A percentile compares a stretch with the other conserved stretches of the same genome.
Conservation (phyloP, 2,113 vertebrate genomes). For the Albula glossodonta region DNA sequence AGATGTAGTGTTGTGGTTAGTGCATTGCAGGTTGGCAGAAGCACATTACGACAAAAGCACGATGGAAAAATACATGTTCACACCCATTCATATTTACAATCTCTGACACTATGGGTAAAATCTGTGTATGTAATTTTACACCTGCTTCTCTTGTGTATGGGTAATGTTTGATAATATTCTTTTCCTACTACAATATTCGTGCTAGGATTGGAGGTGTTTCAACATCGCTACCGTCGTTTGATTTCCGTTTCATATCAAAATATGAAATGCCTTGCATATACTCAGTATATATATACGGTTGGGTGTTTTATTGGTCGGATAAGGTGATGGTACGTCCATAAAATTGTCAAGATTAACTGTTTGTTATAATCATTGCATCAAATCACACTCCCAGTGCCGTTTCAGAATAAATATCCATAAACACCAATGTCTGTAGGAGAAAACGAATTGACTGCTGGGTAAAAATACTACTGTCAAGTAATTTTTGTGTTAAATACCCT, state of each 20-base stretch:
- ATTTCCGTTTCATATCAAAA: not conserved
- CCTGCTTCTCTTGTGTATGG: not conserved
- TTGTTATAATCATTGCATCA: not conserved
- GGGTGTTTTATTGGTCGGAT: not conserved
- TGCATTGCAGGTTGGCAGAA: slow-evolving; percentile 40
- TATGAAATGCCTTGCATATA: not conserved
- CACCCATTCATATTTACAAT: slow-evolving; percentile 52
- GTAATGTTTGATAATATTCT: not conserved
- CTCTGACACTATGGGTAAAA: not conserved
- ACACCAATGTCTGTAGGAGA: slow-evolving; percentile 59
- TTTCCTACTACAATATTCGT: slow-evolving; percentile 4
- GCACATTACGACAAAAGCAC: slow-evolving; percentile 42
- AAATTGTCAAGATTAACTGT: not conserved
- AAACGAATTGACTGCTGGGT: slow-evolving; percentile 67
- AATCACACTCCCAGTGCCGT: not conserved
- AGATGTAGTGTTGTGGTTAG: slow-evolving; percentile 37
- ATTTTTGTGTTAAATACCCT: slow-evolving; percentile 27
- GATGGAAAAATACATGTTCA: slow-evolving; percentile 44
- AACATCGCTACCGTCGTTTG: not conserved
- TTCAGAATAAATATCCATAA: slow-evolving; percentile 21
- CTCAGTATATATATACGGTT: not conserved
- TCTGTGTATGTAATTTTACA: not conserved
- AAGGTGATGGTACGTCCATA: not conserved
- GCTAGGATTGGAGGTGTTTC: slow-evolving; percentile 8
- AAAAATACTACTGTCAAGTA: slow-evolving; percentile 33